A percentile compares a stretch with the other conserved stretches of the same genome.
These are phyloP conservation scores for Tetraneura akinire DNA, from an alignment of 1,140 invertebrate species.

Conservation along the genomic window DNA sequence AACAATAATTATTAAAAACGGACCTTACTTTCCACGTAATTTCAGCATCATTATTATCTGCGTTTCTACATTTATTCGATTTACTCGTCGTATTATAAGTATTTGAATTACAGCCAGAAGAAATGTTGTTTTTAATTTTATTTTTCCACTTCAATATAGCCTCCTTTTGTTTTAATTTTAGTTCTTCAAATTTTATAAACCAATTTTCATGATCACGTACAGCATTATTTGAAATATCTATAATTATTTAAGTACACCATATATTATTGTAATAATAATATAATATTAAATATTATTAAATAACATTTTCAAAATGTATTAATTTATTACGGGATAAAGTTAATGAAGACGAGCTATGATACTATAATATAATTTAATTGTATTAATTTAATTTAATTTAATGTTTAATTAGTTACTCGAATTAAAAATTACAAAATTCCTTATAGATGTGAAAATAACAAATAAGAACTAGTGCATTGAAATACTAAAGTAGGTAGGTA, in stretches of 20 bases:
- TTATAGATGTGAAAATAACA: too few species aligned
- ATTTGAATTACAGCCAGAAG: not conserved
- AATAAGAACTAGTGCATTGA: not conserved
- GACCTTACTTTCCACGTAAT: not conserved
- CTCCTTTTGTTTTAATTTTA: conserved; percentile 27
- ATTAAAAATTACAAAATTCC: too few species aligned
- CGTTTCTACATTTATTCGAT: not conserved
- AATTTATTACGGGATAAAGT: too few species aligned
- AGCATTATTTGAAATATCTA: conserved; percentile 11
- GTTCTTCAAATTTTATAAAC: conserved; percentile 37
- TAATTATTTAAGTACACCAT: too few species aligned
- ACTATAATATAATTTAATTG: too few species aligned
- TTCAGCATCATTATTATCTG: not conserved
- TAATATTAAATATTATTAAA: too few species aligned
- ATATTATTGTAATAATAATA: too few species aligned
- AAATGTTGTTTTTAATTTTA: conserved; percentile 7
- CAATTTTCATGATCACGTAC: conserved; percentile 37
- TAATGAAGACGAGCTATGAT: too few species aligned
- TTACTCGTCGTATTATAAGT: not conserved
- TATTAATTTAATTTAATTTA: too few species aligned
- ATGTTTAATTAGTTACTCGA: too few species aligned
- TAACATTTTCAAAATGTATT: too few species aligned
- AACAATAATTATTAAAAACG: not conserved
- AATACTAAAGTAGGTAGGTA: not conserved
- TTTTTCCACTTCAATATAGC: conserved; percentile 34